A percentile compares a stretch with the other conserved stretches of the same genome.
Evolutionary conservation across 2,113 vertebrate species (phyloP).

Genomic region (Bubo scandiacus): DNA sequence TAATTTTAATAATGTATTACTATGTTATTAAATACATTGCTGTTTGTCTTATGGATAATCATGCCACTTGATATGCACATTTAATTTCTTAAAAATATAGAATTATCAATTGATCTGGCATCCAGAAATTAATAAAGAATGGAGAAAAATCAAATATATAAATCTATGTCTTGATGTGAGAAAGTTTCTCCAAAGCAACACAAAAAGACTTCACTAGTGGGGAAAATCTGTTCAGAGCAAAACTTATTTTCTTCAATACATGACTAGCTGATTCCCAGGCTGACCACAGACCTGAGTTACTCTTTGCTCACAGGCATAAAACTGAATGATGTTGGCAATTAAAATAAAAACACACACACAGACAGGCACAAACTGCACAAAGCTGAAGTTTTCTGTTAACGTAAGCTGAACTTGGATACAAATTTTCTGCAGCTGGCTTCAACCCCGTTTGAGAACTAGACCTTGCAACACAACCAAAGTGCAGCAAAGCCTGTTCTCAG

Average conservation of each 20-base stretch:
- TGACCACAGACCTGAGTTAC: background rate
- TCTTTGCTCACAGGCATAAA: background rate
- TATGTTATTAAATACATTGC: background rate
- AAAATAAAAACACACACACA: background rate
- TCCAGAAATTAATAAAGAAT: background rate
- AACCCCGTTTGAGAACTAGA: background rate
- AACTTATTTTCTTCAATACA: background rate
- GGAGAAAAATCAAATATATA: background rate
- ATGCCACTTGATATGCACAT: background rate
- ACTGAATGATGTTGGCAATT: background rate
- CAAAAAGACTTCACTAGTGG: background rate
- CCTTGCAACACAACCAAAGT: background rate
- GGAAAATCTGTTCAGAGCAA: background rate
- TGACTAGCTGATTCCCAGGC: background rate
- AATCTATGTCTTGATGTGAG: background rate
- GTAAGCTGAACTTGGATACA: background rate
- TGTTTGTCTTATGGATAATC: background rate
- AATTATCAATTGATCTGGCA: background rate
- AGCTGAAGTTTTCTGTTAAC: background rate
- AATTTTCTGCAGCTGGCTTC: background rate
- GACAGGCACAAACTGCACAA: background rate
- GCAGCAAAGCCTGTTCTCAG: background rate
- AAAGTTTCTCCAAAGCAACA: background rate
- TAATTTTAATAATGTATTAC: background rate
- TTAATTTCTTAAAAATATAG: background rate